These are phyloP conservation scores for Pseudococcus longispinus DNA, from an alignment of 2,888 invertebrate species.

Conservation along the genomic window DNA sequence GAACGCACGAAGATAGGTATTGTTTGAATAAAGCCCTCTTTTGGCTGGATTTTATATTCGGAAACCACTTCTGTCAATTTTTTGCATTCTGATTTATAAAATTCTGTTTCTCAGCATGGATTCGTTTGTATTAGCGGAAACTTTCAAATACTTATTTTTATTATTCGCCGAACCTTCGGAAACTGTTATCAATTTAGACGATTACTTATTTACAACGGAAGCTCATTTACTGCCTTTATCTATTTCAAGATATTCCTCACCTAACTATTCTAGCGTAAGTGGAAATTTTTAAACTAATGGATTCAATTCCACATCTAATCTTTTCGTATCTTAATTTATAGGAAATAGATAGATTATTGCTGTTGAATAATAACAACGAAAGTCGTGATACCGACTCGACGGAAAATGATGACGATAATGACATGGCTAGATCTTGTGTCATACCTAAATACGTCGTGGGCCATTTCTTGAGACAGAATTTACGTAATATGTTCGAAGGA, in stretches of 20 bases:
- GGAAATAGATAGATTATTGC: not conserved
- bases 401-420: slow-evolving; percentile 35
- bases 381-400: not conserved
- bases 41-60: not conserved
- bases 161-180: slow-evolving; percentile 90
- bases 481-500: slow-evolving; percentile 84
- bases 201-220: slow-evolving; percentile 91
- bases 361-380: not conserved
- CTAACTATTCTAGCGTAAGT: slow-evolving; percentile 56
- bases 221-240: slow-evolving; percentile 93
- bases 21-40: not conserved
- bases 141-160: slow-evolving; percentile 95
- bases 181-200: slow-evolving; percentile 79
- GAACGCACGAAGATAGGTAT: slow-evolving; percentile 63
- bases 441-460: slow-evolving; percentile 63
- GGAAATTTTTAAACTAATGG: not conserved
- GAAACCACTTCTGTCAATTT: not conserved
- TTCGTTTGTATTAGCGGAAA: slow-evolving; percentile 96
- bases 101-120: slow-evolving; percentile 82
- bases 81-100: too few species aligned
- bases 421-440: slow-evolving; percentile 47
- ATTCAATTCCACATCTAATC: not conserved
- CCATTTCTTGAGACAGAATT: slow-evolving; percentile 70
- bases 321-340: not conserved
- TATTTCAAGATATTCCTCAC: slow-evolving; percentile 62